phyloP scores from a whole-genome alignment of 2,113 vertebrate species.

The Enhydra lutris region DNA sequence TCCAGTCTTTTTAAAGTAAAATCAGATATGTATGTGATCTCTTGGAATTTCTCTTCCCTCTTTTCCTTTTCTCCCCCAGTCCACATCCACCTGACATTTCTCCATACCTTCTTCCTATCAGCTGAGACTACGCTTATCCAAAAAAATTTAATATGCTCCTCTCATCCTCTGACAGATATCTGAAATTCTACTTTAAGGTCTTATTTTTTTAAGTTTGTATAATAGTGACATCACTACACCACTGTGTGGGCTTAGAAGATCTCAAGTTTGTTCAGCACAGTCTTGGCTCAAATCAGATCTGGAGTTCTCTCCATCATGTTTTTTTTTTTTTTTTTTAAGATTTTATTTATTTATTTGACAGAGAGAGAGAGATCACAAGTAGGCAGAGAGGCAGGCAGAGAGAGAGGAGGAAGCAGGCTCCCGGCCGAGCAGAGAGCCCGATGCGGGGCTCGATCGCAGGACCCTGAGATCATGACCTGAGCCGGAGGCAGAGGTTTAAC shows the following conservation, averaged over 20 bases:
- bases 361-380: too few relatives aligned
- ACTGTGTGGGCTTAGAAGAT: neutral
- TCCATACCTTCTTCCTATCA: neutral
- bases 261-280: neutral
- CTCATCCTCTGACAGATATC: neutral
- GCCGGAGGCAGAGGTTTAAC: too few relatives aligned
- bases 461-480: too few relatives aligned
- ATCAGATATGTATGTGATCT: neutral
- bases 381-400: too few relatives aligned
- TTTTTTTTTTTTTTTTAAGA: neutral
- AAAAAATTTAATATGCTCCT: neutral
- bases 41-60: neutral
- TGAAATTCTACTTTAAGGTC: neutral
- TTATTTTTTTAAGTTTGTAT: neutral
- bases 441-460: too few relatives aligned
- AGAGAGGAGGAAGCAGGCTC: too few relatives aligned
- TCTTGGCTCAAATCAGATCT: neutral
- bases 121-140: neutral
- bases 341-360: too few relatives aligned
- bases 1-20: neutral
- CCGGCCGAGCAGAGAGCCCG: too few relatives aligned
- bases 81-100: neutral
- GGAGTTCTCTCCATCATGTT: neutral
- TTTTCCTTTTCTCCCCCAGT: neutral
- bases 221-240: neutral